A percentile compares a stretch with the other conserved stretches of the same genome.
These are phyloP conservation scores for Chaetodon trifasciatus DNA, from an alignment of 2,797 vertebrate genomes.

Conservation along the genomic window DNA sequence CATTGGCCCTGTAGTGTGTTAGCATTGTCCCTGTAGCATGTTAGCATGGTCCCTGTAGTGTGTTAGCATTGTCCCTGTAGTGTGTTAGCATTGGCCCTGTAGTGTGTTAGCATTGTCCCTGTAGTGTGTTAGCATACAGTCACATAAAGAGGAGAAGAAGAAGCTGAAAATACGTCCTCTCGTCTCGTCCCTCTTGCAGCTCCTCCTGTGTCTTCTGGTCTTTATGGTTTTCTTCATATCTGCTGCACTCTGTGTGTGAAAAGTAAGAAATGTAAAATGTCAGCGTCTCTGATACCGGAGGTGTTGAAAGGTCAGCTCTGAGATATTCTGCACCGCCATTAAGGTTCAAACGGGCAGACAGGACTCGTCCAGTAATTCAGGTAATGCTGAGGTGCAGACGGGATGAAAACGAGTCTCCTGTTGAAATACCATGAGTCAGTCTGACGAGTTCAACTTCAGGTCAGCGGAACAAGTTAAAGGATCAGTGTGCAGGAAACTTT, in stretches of 20 bases:
- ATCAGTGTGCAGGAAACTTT: too few relatives aligned
- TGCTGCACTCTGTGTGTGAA: neutral
- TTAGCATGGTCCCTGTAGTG: too few relatives aligned
- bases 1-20: too few relatives aligned
- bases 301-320: slow-evolving; percentile 23
- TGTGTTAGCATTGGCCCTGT: too few relatives aligned
- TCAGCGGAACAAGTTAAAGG: neutral
- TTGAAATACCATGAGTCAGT: neutral
- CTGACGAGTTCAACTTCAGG: slow-evolving; percentile 3
- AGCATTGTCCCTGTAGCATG: too few relatives aligned
- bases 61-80: too few relatives aligned
- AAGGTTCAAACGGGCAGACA: neutral
- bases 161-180: neutral
- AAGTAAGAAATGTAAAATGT: slow-evolving; percentile 21
- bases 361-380: neutral
- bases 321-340: slow-evolving; percentile 2
- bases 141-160: neutral
- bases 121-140: too few relatives aligned
- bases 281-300: neutral
- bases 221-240: neutral
- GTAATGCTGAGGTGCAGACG: neutral
- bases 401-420: neutral
- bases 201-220: neutral
- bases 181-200: neutral
- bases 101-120: too few relatives aligned